Evolutionary conservation across 2,113 vertebrate genomes (phyloP), one percentile per base, ranked within the genome.

Genomic region (Pelobates fuscus): DNA sequence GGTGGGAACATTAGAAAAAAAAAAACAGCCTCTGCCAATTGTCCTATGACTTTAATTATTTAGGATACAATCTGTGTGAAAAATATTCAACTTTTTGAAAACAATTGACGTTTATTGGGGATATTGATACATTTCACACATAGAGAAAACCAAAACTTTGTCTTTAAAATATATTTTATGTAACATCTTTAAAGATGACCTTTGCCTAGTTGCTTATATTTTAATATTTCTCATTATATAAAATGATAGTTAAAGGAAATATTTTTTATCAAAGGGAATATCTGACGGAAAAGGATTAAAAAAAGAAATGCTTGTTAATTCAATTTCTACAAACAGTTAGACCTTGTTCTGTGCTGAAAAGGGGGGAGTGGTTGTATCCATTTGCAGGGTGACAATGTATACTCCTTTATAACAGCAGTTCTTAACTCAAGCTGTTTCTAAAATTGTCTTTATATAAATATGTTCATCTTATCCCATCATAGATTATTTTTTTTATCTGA

Each of bases 151-250:
- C 25, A 60, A 60, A 67, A 66, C 26, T 4, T 70, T 59, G 18
- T 65, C 30, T 66, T 64, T 41, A 5, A 41, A 21, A 74, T 65
- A 26, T 63, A 65, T 65, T 66, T 75, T 75, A 44, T 75, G 71
- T 58, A 75, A 12, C 62, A 66, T 58, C 30, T n/a, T 15, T 29
- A 58, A 27, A 70, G 21, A 20, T 43, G 44, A 25, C 20, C n/a
- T 60, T 23, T 65, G 44, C 70, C 60, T 8, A 18, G 65, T 57
- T 25, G 41, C 57, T 30, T 77, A 49, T 77, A 68, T 77, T 77
- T 77, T 77, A 68, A 61, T 77, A 77, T 32, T 29, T 49, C 26
- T 44, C 11, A 49, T 27, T 59, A 66, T 66, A 11, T 59, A 61
- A 54, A 72, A 3, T 26, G 15, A 24, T 26, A 12, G 44, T 21